phyloP scores from a whole-genome alignment of 2,888 invertebrate genomes.

The Dasysyrphus albostriatus region DNA sequence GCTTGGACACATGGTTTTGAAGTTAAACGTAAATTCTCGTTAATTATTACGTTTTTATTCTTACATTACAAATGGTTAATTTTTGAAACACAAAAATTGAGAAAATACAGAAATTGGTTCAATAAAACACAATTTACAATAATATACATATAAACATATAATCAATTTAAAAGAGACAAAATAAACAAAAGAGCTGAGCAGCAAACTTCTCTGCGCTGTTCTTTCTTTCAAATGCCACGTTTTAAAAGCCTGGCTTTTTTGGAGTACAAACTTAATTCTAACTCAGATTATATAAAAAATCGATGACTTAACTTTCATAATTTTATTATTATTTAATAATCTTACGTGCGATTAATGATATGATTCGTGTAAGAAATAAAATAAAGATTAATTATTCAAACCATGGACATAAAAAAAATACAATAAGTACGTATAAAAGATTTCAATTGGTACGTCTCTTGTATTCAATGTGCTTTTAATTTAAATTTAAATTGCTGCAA shows the following conservation, averaged over 20 bases:
- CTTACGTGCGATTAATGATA: not conserved
- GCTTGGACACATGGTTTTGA: too few relatives aligned
- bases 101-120: not conserved
- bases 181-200: conserved; percentile 18
- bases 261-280: too few relatives aligned
- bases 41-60: too few relatives aligned
- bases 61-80: not conserved
- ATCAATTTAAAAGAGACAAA: not conserved
- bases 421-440: not conserved
- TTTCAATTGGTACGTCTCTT: not conserved
- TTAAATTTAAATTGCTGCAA: not conserved
- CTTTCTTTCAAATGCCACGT: too few relatives aligned
- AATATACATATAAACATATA: not conserved
- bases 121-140: too few relatives aligned
- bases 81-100: not conserved
- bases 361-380: not conserved
- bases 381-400: not conserved
- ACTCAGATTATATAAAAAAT: not conserved
- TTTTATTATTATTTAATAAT: conserved; percentile 10
- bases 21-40: too few relatives aligned
- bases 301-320: not conserved
- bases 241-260: too few relatives aligned
- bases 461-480: not conserved
- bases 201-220: too few relatives aligned
- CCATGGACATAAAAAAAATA: not conserved